Percentiles rank a stretch among this genome's conserved stretches.
Conservation (phyloP, 1,140 invertebrate species). For the Bursaphelenchus mucronatus region DNA sequence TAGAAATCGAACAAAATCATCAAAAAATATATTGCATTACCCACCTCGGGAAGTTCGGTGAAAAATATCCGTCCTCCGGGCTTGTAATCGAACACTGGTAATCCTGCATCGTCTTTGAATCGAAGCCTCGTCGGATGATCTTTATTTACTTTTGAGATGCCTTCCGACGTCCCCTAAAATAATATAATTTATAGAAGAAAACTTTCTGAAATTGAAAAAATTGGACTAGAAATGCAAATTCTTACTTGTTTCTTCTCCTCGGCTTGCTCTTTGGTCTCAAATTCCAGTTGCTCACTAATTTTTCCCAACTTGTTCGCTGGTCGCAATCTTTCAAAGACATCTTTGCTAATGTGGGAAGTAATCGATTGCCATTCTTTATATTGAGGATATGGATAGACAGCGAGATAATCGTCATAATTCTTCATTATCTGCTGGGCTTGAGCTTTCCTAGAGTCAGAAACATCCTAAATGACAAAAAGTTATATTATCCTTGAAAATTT, state of each 20-base stretch:
- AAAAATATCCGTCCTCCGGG: neutral
- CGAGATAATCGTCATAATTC: neutral
- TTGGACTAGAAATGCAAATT: neutral
- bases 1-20: neutral
- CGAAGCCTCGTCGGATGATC: neutral
- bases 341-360: neutral
- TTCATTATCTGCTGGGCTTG: neutral
- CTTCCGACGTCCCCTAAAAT: no score
- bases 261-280: neutral
- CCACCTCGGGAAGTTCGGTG: neutral
- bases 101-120: neutral
- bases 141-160: neutral
- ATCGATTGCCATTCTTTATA: constrained; percentile 1
- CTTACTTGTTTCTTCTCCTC: neutral
- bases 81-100: neutral
- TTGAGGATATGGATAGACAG: neutral
- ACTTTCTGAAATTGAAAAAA: neutral
- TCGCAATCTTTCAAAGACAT: neutral
- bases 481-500: neutral
- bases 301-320: neutral
- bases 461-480: no score
- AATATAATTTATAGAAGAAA: no score
- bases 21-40: neutral
- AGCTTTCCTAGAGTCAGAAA: no score
- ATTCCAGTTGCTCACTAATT: neutral